These are phyloP conservation scores for Drosophila watanabei DNA, from an alignment of 1,140 invertebrate genomes.

Conservation along the genomic window DNA sequence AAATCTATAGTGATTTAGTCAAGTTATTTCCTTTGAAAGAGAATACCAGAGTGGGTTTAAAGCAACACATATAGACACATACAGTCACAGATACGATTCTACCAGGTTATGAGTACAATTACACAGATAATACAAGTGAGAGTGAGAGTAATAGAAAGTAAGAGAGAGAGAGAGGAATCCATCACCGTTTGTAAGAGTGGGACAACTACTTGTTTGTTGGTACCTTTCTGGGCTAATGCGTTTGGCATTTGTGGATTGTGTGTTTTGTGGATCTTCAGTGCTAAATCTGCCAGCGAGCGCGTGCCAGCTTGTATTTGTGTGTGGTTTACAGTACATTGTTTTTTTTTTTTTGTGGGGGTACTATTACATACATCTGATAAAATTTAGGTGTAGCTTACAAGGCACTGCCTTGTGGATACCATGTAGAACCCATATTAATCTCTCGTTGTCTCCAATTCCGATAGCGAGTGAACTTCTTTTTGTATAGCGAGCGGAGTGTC, in stretches of 20 bases:
- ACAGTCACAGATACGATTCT: background rate
- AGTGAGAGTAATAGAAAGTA: background rate
- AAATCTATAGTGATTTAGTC: too few relatives aligned
- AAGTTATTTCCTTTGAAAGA: background rate
- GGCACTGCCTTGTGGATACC: background rate
- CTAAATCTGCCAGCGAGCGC: constrained; percentile 4
- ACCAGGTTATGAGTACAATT: background rate
- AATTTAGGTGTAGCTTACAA: too few relatives aligned
- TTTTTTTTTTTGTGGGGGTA: background rate
- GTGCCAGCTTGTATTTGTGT: constrained; percentile 9
- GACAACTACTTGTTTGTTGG: constrained; percentile 23
- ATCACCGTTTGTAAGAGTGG: constrained; percentile 25
- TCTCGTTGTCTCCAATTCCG: background rate
- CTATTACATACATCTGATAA: background rate
- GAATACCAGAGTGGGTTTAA: background rate
- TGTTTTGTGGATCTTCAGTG: constrained; percentile 2
- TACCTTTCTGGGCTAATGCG: constrained; percentile 56
- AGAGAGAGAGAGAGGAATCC: background rate
- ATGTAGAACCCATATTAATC: background rate
- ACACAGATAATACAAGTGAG: background rate
- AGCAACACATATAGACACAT: too few relatives aligned
- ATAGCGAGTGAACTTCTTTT: background rate
- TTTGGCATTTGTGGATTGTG: constrained; percentile 37
- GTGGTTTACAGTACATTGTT: background rate
- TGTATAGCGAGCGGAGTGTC: background rate